A percentile compares a stretch with the other conserved stretches of the same genome.
Conservation (phyloP, 2,888 invertebrate species). For the Acanthococcus lagerstroemiae region DNA sequence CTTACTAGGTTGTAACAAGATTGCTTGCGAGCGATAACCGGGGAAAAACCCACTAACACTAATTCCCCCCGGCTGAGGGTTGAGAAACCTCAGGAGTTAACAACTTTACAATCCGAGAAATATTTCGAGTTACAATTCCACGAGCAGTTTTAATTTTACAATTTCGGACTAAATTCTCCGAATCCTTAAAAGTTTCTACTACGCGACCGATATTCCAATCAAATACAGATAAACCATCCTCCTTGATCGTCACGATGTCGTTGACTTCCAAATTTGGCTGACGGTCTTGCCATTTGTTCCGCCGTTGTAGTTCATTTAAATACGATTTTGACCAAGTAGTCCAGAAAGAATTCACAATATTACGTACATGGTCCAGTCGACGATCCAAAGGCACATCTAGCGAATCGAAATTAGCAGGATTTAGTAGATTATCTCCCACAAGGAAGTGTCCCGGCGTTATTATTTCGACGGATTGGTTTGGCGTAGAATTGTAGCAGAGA, state of each 20-base stretch:
- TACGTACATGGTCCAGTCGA: not conserved
- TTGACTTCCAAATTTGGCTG: not conserved
- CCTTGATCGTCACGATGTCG: conserved; percentile 1
- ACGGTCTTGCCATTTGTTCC: not conserved
- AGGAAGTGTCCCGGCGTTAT: not conserved
- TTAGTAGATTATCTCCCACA: not conserved
- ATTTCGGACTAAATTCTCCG: not conserved
- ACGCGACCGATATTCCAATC: conserved; percentile 7
- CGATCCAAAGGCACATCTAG: not conserved
- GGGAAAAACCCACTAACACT: too few relatives aligned
- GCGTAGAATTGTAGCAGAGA: not conserved
- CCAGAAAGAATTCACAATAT: not conserved
- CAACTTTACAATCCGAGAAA: not conserved
- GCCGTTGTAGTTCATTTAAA: not conserved
- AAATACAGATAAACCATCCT: not conserved
- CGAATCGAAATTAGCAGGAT: not conserved
- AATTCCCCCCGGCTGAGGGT: too few relatives aligned
- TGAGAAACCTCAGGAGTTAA: not conserved
- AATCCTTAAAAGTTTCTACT: not conserved
- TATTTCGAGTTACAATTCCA: not conserved
- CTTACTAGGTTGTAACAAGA: too few relatives aligned
- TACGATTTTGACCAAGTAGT: not conserved
- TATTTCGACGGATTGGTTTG: not conserved
- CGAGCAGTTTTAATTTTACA: not conserved
- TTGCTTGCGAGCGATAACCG: too few relatives aligned